Conservation (phyloP, 2,797 vertebrate genomes). For the Pseudochirops cupreus region DNA sequence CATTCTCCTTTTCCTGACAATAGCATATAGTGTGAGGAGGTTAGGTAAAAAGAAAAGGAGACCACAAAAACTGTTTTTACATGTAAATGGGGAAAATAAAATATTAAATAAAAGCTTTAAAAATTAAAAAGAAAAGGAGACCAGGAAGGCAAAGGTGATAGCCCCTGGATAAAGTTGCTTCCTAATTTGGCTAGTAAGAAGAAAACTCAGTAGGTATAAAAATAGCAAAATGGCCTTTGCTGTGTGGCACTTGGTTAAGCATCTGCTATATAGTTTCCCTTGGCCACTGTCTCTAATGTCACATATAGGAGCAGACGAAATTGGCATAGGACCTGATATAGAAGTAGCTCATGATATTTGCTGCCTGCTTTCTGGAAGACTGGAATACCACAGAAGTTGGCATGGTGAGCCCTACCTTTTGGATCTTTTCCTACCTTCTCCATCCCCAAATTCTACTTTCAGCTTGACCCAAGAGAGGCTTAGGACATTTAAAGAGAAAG, state of each 20-base stretch:
- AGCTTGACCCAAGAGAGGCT: not conserved
- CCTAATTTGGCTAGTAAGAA: not conserved
- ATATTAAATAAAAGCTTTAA: too few species aligned
- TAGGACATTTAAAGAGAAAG: not conserved
- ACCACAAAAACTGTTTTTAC: too few species aligned
- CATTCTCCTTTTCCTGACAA: not conserved
- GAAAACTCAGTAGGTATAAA: not conserved
- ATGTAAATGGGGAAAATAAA: too few species aligned
- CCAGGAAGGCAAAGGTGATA: not conserved
- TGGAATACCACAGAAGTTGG: not conserved
- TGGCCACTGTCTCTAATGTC: not conserved
- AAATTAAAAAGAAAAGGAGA: not conserved
- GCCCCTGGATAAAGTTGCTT: not conserved
- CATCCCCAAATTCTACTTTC: not conserved
- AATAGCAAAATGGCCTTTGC: not conserved
- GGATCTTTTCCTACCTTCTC: not conserved
- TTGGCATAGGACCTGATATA: not conserved
- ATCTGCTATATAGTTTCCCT: not conserved
- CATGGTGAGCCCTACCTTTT: not conserved
- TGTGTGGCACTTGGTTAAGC: not conserved
- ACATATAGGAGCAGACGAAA: not conserved
- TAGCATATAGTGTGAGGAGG: not conserved
- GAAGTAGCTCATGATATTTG: not conserved
- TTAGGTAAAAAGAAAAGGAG: not conserved
- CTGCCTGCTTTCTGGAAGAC: constrained; percentile 5